Percentiles rank a stretch among this genome's conserved stretches.
Conservation (phyloP, 2,888 invertebrate genomes). For the Willowsia nigromaculata region DNA sequence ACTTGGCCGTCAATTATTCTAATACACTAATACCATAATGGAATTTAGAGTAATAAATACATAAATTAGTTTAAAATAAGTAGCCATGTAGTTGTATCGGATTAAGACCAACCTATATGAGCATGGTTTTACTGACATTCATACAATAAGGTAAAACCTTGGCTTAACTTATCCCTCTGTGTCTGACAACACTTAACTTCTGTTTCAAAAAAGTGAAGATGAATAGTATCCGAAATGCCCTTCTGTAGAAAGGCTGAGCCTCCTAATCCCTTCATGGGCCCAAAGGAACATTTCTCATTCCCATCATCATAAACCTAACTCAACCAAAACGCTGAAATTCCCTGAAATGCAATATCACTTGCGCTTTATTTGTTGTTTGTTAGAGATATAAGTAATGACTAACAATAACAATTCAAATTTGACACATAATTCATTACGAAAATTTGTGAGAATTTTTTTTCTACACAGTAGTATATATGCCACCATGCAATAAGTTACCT, state of each 20-base stretch:
- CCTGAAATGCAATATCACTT: slow-evolving; percentile 6
- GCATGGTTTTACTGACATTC: slow-evolving; percentile 6
- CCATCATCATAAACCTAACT: background rate
- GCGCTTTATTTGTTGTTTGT: background rate
- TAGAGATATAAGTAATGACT: background rate
- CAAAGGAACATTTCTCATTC: slow-evolving; percentile 15
- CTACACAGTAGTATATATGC: background rate
- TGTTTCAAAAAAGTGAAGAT: slow-evolving; percentile 53
- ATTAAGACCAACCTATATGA: slow-evolving; percentile 35
- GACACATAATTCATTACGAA: slow-evolving; percentile 45
- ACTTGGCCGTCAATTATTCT: slow-evolving; percentile 47
- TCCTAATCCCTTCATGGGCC: slow-evolving; percentile 58
- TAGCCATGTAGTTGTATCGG: slow-evolving; percentile 28
- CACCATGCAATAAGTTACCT: slow-evolving; percentile 30
- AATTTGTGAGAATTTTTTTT: background rate
- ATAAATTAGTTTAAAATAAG: slow-evolving; percentile 51
- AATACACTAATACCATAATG: slow-evolving; percentile 54
- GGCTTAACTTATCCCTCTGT: slow-evolving; percentile 48
- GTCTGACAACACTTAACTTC: slow-evolving; percentile 57
- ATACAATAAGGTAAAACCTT: background rate
- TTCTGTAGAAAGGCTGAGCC: slow-evolving; percentile 58
- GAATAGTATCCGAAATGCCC: slow-evolving; percentile 28
- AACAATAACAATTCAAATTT: slow-evolving; percentile 28
- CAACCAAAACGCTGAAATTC: background rate
- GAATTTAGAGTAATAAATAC: slow-evolving; percentile 67